Conservation (phyloP, 2,888 invertebrate species). For the Onthophagus sagittarius region DNA sequence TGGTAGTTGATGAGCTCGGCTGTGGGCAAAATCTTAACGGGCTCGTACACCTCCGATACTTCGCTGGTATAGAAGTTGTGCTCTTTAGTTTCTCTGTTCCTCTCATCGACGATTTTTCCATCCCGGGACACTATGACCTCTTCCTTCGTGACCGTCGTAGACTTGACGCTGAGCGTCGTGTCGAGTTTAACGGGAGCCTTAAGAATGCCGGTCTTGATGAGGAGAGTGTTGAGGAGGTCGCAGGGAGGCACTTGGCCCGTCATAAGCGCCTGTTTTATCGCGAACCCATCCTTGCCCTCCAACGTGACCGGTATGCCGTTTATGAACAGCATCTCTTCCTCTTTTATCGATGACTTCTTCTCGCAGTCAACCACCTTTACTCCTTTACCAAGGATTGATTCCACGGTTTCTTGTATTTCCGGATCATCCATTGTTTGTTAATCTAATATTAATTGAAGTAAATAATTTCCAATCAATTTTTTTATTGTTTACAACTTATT, state of each 20-base stretch:
- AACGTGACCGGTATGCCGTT: constrained; percentile 67
- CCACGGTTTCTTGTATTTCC: constrained; percentile 70
- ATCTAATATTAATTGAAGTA: constrained; percentile 14
- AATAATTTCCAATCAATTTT: background rate
- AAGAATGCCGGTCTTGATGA: constrained; percentile 62
- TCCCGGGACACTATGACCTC: constrained; percentile 65
- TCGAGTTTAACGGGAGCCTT: constrained; percentile 67
- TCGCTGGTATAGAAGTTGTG: constrained; percentile 66
- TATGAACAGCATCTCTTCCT: constrained; percentile 67
- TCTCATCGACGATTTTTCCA: constrained; percentile 66
- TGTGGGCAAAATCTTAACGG: constrained; percentile 48
- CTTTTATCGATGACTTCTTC: constrained; percentile 66
- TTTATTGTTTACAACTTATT: too few species aligned
- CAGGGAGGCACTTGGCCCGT: constrained; percentile 68
- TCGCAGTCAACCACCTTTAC: constrained; percentile 70
- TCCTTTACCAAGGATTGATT: constrained; percentile 68
- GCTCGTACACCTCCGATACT: constrained; percentile 65
- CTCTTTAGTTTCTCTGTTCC: constrained; percentile 66
- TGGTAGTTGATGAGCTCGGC: constrained; percentile 42
- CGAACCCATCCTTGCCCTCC: constrained; percentile 64
- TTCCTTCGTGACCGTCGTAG: constrained; percentile 66
- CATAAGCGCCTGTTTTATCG: constrained; percentile 64
- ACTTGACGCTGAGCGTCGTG: constrained; percentile 67
- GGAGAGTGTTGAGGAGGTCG: constrained; percentile 65
- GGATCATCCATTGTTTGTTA: constrained; percentile 58